Evolutionary conservation across 2,888 invertebrate species (phyloP).

Genomic region (Erpobdella octoculata): DNA sequence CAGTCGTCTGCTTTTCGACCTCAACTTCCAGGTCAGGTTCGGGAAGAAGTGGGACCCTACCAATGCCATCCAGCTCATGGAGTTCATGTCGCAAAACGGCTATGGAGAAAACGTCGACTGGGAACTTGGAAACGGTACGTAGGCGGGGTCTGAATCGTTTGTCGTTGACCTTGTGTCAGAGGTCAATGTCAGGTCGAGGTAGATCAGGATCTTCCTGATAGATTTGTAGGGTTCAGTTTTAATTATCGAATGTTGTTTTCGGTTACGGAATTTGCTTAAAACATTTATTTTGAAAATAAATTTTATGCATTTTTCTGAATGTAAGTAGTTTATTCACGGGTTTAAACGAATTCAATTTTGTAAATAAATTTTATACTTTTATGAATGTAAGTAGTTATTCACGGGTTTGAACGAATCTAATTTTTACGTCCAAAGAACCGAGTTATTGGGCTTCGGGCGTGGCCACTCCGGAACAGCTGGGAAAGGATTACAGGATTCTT

Average conservation of each 20-base stretch:
- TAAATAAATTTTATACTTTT: background rate
- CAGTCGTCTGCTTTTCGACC: slow-evolving; percentile 63
- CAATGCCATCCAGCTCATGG: slow-evolving; percentile 63
- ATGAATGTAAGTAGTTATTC: background rate
- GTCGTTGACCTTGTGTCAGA: slow-evolving; percentile 5
- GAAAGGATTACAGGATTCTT: slow-evolving; percentile 33
- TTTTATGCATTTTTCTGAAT: background rate
- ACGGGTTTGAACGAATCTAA: background rate
- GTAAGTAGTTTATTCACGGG: background rate
- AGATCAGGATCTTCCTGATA: no score
- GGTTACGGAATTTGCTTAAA: no score
- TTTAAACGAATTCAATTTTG: background rate
- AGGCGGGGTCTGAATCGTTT: no score
- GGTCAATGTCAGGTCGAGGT: no score
- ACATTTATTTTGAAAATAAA: no score
- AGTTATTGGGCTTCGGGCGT: background rate
- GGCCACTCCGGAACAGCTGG: slow-evolving; percentile 33
- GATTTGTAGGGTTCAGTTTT: no score
- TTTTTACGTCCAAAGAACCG: slow-evolving; percentile 29
- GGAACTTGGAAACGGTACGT: slow-evolving; percentile 49
- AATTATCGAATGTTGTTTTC: no score
- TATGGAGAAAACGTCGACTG: slow-evolving; percentile 44
- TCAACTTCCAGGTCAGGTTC: slow-evolving; percentile 61
- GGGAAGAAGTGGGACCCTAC: slow-evolving; percentile 61
- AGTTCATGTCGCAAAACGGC: slow-evolving; percentile 59